Evolutionary conservation across 2,888 invertebrate genomes (phyloP), one percentile per base, ranked within the genome.

Genomic region (Melipona beecheii): DNA sequence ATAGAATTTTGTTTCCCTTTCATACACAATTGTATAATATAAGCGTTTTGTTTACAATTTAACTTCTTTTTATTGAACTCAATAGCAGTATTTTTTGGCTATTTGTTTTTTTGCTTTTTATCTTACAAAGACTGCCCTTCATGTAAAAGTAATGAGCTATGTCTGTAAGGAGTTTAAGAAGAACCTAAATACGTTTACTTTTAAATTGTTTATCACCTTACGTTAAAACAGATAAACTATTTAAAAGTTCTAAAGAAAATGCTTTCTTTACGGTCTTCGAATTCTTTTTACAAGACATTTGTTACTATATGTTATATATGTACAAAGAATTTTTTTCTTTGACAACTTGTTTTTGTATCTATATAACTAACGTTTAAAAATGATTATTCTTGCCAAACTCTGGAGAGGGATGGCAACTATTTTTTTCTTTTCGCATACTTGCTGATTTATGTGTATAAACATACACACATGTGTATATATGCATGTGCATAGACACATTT

Each of bases 21-120:
- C 90, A 88, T 89, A 91, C 87, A 91, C 82, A 90, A 90, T 90
- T 89, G 87, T 91, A 92, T 91, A 92, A 89, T 92, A 90, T 92
- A 93, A 93, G 92, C 92, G 91, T 92, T 92, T 92, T 83, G 87
- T 92, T 92, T 91, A 89, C 86, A 88, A 87, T 90, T 90, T 84
- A 88, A 87, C 84, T 43, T 81, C 86, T 73, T 66, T 77, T 90
- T 83, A 89, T 89, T 81, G 86, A 79, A 90, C 65, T 88, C 86
- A 76, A 31, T 76, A 86, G 89, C 84, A 86, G 82, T 90, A 88
- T 88, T 86, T 90, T 88, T 88, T 87, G 88, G 88, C 89, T 88
- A 84, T 85, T 81, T 81, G 66, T 87, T 85, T 70, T 71, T 86
- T 86, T 60, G 60, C 24, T 66, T 54, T 50, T 27, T 87, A 84